phyloP scores from a whole-genome alignment of 2,888 invertebrate genomes.

The Cheilosia variabilis region DNA sequence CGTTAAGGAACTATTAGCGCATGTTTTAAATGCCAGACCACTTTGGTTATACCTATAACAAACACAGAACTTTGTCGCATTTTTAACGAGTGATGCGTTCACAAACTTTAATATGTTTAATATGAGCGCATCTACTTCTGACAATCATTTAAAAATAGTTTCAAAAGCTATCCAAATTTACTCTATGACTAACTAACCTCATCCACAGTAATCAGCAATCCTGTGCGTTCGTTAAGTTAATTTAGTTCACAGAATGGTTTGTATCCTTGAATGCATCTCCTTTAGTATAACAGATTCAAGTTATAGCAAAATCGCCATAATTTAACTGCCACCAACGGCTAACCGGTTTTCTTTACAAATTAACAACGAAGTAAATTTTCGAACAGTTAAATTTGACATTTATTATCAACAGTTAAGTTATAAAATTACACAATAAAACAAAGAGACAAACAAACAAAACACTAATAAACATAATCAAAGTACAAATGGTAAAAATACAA shows the following conservation, averaged over 20 bases:
- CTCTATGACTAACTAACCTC: no score
- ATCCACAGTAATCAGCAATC: no score
- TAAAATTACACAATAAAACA: slow-evolving; percentile 8
- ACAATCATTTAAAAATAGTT: no score
- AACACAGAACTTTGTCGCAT: no score
- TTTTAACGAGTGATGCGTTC: no score
- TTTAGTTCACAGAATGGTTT: background rate
- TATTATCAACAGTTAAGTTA: slow-evolving; percentile 5
- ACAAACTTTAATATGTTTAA: no score
- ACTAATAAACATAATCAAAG: slow-evolving; percentile 80
- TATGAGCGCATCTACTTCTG: no score
- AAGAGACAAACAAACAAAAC: slow-evolving; percentile 5
- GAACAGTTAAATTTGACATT: background rate
- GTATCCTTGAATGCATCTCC: background rate
- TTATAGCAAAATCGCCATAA: background rate
- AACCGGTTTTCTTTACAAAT: background rate
- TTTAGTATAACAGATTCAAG: slow-evolving; percentile 4
- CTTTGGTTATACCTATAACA: no score
- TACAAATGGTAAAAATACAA: slow-evolving; percentile 79
- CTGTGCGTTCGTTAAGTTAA: background rate
- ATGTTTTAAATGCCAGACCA: no score
- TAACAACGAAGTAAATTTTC: no score
- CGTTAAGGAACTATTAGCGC: no score
- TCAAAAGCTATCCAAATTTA: no score
- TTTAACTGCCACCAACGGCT: background rate